Conservation (phyloP, 2,888 invertebrate species). For the Pammene aurita region DNA sequence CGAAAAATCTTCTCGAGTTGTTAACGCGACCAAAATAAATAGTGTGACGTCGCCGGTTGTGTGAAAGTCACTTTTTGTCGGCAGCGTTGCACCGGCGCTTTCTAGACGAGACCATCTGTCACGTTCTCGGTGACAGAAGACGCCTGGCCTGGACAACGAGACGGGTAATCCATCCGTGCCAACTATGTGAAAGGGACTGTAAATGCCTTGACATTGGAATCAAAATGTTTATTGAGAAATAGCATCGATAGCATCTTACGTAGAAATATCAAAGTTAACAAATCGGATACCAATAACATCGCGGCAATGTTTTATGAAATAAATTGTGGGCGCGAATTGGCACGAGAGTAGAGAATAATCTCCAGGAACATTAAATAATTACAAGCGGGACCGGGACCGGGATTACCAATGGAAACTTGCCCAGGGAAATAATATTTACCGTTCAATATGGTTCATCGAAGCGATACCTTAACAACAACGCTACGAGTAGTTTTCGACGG, state of each 20-base stretch:
- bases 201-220: constrained; percentile 52
- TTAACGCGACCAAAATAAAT: constrained; percentile 53
- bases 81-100: constrained; percentile 35
- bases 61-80: constrained; percentile 40
- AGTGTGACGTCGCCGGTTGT: constrained; percentile 45
- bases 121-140: constrained; percentile 20
- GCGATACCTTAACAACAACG: not conserved
- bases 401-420: constrained; percentile 64
- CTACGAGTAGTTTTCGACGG: not conserved
- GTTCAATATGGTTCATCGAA: constrained; percentile 34
- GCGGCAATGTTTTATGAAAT: constrained; percentile 11
- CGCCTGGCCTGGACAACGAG: constrained; percentile 33
- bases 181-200: constrained; percentile 44
- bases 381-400: constrained; percentile 54
- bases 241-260: constrained; percentile 10
- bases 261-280: constrained; percentile 25
- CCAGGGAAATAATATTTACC: constrained; percentile 60
- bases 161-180: constrained; percentile 38
- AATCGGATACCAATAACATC: constrained; percentile 17
- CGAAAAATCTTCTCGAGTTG: constrained; percentile 43
- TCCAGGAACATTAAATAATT: constrained; percentile 58
- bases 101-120: constrained; percentile 28
- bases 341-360: constrained; percentile 55
- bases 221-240: constrained; percentile 28
- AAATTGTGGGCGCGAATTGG: constrained; percentile 45